Percentiles rank a stretch among this genome's conserved stretches.
Conservation (phyloP, 2,797 vertebrate species). For the Eidolon dupreanum region DNA sequence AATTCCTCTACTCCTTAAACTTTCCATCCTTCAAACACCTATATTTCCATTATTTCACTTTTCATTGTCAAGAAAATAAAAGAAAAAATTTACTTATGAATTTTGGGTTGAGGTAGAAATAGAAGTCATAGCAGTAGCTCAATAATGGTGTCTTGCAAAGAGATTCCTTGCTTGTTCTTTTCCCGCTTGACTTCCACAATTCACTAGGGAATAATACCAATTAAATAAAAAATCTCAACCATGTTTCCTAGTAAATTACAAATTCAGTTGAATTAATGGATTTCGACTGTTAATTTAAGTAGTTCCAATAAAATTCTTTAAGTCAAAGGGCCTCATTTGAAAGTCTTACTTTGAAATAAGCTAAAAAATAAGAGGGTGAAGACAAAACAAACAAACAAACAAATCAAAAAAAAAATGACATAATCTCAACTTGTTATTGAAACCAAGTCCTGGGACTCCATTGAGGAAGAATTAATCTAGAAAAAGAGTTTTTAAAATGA, state of each 20-base stretch:
- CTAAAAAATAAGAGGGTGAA: not conserved
- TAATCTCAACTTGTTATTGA: not conserved
- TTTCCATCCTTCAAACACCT: not conserved
- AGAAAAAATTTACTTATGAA: not conserved
- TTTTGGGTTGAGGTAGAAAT: not conserved
- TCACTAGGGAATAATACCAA: not conserved
- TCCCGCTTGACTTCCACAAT: not conserved
- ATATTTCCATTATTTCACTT: not conserved
- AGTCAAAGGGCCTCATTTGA: conserved; percentile 30
- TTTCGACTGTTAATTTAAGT: not conserved
- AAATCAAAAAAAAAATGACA: not conserved
- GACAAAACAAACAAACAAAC: not conserved
- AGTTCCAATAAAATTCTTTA: conserved; percentile 16
- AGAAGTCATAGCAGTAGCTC: not conserved
- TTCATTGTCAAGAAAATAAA: not conserved
- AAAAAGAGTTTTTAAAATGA: not conserved
- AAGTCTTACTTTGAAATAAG: conserved; percentile 15
- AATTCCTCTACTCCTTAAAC: not conserved
- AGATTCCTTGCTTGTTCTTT: not conserved
- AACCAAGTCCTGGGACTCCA: not conserved
- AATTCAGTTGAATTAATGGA: conserved; percentile 23
- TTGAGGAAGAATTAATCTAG: not conserved
- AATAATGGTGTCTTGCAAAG: not conserved
- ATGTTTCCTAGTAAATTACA: conserved; percentile 34
- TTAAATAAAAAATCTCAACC: not conserved